Conservation (phyloP, 2,797 vertebrate species). For the Pangasius sanitwongsei region DNA sequence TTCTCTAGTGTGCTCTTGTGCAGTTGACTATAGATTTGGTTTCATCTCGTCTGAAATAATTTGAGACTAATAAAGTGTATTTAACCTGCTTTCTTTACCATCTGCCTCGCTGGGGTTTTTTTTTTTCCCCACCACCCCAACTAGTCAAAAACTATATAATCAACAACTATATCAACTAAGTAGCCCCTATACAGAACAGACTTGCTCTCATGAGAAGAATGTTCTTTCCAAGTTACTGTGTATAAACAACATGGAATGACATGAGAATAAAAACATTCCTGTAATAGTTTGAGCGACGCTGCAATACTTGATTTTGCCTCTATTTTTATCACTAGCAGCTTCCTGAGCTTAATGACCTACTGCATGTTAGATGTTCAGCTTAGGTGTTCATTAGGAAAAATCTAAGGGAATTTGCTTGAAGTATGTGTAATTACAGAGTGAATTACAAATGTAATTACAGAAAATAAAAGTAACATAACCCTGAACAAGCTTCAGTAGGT, state of each 20-base stretch:
- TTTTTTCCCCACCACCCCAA: background rate
- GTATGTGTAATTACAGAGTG: background rate
- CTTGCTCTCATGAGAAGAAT: background rate
- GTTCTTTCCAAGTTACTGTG: background rate
- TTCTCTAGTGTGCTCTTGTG: background rate
- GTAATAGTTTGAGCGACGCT: background rate
- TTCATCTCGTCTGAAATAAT: no score
- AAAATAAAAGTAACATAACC: background rate
- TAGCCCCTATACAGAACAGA: background rate
- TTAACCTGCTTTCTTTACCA: background rate
- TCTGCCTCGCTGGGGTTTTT: background rate
- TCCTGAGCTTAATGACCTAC: background rate
- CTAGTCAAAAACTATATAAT: background rate
- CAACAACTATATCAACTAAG: background rate
- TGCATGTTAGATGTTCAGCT: background rate
- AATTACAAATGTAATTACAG: slow-evolving; percentile 2
- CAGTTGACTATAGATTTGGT: background rate
- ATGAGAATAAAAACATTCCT: background rate
- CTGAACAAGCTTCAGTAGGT: background rate
- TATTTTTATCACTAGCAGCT: background rate
- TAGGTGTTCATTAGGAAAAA: background rate
- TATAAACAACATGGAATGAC: background rate
- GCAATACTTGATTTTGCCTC: background rate
- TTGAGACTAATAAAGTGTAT: background rate
- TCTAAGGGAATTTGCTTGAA: background rate